These are phyloP conservation scores for Forbesichthys papilliferus DNA, from an alignment of 2,113 vertebrate genomes.

Conservation along the genomic window DNA sequence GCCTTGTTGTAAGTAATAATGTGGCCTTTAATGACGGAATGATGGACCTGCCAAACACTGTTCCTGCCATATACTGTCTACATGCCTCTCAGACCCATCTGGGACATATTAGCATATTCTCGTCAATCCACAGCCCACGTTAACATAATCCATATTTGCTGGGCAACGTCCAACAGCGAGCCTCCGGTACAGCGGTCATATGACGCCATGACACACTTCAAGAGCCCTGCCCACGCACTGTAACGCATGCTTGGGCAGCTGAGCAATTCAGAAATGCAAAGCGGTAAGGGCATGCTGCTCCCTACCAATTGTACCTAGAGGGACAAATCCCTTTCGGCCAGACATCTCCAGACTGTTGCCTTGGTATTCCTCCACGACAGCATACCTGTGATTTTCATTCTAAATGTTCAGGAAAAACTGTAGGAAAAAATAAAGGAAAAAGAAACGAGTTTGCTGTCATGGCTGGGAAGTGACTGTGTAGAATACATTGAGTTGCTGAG, in stretches of 20 bases:
- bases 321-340: conserved; percentile 95
- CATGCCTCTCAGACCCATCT: conserved; percentile 92
- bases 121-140: conserved; percentile 95
- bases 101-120: conserved; percentile 99
- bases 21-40: conserved; percentile 99
- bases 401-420: conserved; percentile 62
- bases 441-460: conserved; percentile 70
- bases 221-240: conserved; percentile 74
- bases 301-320: conserved; percentile 83
- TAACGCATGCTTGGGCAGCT: conserved; percentile 91
- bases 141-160: conserved; percentile 99
- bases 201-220: conserved; percentile 92
- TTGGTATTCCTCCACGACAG: conserved; percentile 75
- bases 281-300: conserved; percentile 76
- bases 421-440: conserved; percentile 59
- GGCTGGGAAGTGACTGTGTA: conserved; percentile 67
- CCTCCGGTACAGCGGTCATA: conserved; percentile 85
- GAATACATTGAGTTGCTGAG: conserved; percentile 73
- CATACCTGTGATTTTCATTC: conserved; percentile 75
- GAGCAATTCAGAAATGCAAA: conserved; percentile 98
- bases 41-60: conserved; percentile 99
- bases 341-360: conserved; percentile 83
- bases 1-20: conserved; percentile 98
- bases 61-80: conserved; percentile 87
- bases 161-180: conserved; percentile 94